Base-by-base conservation (phyloP, 2,113 vertebrate genomes). In the Mastomys natalensis region DNA sequence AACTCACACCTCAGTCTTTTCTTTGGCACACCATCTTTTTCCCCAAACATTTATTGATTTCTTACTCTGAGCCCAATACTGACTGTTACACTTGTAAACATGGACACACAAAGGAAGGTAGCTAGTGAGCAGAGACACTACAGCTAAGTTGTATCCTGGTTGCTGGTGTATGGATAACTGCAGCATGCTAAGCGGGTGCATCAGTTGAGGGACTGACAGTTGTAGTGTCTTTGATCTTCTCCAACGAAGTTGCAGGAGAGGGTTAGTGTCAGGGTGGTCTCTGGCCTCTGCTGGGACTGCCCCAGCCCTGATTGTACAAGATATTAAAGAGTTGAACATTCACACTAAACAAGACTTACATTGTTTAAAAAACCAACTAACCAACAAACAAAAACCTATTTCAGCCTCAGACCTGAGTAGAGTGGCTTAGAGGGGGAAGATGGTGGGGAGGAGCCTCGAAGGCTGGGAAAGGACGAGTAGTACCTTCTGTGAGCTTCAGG, bases 261-360 rank as follows among this genome's bases (percentile, higher is more conserved):
- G 34, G 68, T 70, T 37, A 70, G 68, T 17, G 15, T 37, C 34
- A 70, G 34, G 29, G 6, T 17, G 2, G 5, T 72, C 37, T 72
- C 70, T 15, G 7, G 17, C 6, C 31, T 40, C 70, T 29, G 93
- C 43, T 45, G 43, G 90, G 29, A 43, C 6, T 82, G 13, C 16
- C 26, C 16, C 85, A 31, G 89, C 93, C 53, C 58, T 76, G 9
- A 31, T 93, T 96, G 95, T 78, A 87, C 34, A 8, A 34, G 62
- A 17, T 73, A 78, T 60, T 73, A 9, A 93, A 15, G 29, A 68
- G 64, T 58, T 96, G 64, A 88, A 29, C 66, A 13, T 55, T 86
- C 31, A 86, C 34, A 7, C 80, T 40, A 90, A 94, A 81, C 68
- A 2, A 88, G 51, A 80, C 88, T 81, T 89, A 15, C 55, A 80